Evolutionary conservation across 2,888 invertebrate species (phyloP), one percentile per base, ranked within the genome.

Genomic region (Monochamus alternatus): DNA sequence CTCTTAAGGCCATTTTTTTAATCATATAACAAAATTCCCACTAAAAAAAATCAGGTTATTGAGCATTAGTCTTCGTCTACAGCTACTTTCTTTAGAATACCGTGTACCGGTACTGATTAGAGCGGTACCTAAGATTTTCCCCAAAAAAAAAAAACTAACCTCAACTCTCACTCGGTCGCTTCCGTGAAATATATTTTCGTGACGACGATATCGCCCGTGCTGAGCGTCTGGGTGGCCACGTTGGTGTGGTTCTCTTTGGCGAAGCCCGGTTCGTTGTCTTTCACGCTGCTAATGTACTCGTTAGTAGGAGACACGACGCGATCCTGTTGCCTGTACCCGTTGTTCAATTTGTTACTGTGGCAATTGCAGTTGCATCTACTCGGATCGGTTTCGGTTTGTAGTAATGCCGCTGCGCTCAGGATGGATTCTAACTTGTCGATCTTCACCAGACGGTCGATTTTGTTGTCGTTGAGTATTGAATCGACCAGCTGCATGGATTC

Each of bases 401-500:
- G 90, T 76, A 93, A 91, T 0, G 95, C 94, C 51, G 95, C 95
- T 44, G 95, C 94, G 67, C 95, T 95, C 77, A 96, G 89, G 83
- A 97, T 95, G 64, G 95, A 95, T 89, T 97, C 97, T 64, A 97
- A 90, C 84, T 95, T 94, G 85, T 96, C 96, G 78, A 97, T 95
- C 88, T 95, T 96, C 81, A 95, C 95, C 52, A 96, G 91, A 82
- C 95, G 93, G 87, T 96, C 96, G 92, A 97, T 95, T 80, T 93
- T 93, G 78, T 92, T 93, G 87, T 97, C 95, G 75, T 95, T 94
- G 74, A 96, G 89, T 81, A 96, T 94, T 86, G 95, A 94, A 86
- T 96, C 95, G 90, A 96, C 93, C 91, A 96, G 92, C 87, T 96
- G 96, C 96, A 96, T 96, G 1, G 96, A 96, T 88, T 96, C 96